Evolutionary conservation across 2,888 invertebrate genomes (phyloP), one percentile per base, ranked within the genome.

Genomic region (Dilophus febrilis): DNA sequence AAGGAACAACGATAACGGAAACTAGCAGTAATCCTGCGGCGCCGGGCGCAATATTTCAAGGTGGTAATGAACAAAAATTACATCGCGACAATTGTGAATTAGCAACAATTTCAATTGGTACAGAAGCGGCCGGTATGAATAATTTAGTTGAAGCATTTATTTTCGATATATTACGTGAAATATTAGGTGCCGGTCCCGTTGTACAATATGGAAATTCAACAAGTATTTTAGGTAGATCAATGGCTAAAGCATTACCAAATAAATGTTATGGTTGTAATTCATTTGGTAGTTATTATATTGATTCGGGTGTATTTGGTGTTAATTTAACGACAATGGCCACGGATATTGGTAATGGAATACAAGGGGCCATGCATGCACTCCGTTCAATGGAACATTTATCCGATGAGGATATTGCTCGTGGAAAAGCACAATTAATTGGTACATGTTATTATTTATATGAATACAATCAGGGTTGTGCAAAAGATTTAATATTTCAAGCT

Each of bases 231-330:
- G 71, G 73, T 1, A 74, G 74, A 53, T 70, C 72, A 6, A 58
- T 77, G 10, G 65, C 68, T 33, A 65, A 72, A 51, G 68, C 71
- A 32, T 61, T 65, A n/a, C 58, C 56, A 1, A 64, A 65, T 2
- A 61, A 63, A 12, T 67, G 71, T 0, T 72, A 71, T 53, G 73
- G 78, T 37, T 68, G 77, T 2, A 68, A 74, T 26, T 77, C 83
- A 4, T 69, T 94, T 51, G 90, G 81, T 59, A 73, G 76, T n/a
- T 73, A 70, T 37, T 92, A 92, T 62, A 67, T 77, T 1, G 94
- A 95, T 62, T 68, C 71, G 44, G 94, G 94, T n/a, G 66, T 95
- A 11, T 85, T 88, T 56, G 95, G 94, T 19, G 71, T 83, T 40
- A 65, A 88, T 12, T 65, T 83, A 3, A 69, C 77, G 40, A 69